Evolutionary conservation across 2,797 vertebrate species (phyloP).

Genomic region (Chlorospingus semifuscus): DNA sequence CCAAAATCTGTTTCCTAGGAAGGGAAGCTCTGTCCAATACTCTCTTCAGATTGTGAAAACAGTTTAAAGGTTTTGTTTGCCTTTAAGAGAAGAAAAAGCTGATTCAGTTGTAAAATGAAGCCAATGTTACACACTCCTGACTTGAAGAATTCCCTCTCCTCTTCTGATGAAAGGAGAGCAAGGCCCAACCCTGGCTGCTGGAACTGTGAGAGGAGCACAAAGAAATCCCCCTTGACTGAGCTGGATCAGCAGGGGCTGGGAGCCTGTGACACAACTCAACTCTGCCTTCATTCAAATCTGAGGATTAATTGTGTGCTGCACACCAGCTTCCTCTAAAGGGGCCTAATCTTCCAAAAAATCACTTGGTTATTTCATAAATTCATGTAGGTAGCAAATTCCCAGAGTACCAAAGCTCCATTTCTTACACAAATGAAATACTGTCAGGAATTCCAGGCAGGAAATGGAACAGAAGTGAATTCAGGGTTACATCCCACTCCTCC

Average conservation of each 20-base stretch:
- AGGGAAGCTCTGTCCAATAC: neutral
- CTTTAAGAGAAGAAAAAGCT: conserved; percentile 22
- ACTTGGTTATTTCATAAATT: neutral
- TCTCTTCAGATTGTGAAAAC: neutral
- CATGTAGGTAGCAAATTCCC: neutral
- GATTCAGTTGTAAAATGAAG: neutral
- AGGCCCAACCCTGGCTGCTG: neutral
- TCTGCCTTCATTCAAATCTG: neutral
- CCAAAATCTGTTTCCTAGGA: neutral
- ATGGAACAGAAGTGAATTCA: neutral
- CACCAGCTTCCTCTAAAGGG: neutral
- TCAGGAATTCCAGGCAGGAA: neutral
- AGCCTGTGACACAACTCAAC: neutral
- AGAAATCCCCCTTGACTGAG: neutral
- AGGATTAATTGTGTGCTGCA: neutral
- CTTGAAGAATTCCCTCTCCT: neutral
- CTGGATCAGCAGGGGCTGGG: neutral
- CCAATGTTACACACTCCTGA: neutral
- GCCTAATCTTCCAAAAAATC: neutral
- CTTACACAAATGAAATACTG: neutral
- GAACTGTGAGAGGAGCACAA: neutral
- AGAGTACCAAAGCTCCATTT: neutral
- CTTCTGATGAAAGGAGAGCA: neutral
- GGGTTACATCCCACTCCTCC: neutral
- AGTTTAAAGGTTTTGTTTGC: conserved; percentile 22